These are phyloP conservation scores for Mus musculus DNA, from an alignment of 2,113 vertebrate genomes.

Conservation along the genomic window GRCm39 chrX:85250501-85251000, in stretches of 20 bases:
- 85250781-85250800: constrained; percentile 4
- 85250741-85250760: background rate
- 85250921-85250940: constrained; percentile 75
- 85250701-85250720: constrained; percentile 46
- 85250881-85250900: constrained; percentile 75
- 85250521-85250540: background rate
- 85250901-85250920: constrained; percentile 75
- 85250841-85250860: constrained; percentile 68
- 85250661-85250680: constrained; percentile 34
- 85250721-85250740: constrained; percentile 26
- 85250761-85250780: constrained; percentile 13
- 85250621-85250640: constrained; percentile 26
- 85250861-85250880: constrained; percentile 68
- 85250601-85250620: background rate
- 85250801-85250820: constrained; percentile 9
- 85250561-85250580: constrained; percentile 12
- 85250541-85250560: background rate
- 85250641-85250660: constrained; percentile 30
- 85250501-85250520: constrained; percentile 24
- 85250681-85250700: constrained; percentile 9
- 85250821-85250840: constrained; percentile 45
- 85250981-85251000: constrained; percentile 68
- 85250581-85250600: background rate
- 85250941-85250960: constrained; percentile 72
- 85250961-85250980: constrained; percentile 76